Evolutionary conservation across 1,140 invertebrate species (phyloP), one percentile per base, ranked within the genome.

Genomic region (Metopolophium dirhodum): DNA sequence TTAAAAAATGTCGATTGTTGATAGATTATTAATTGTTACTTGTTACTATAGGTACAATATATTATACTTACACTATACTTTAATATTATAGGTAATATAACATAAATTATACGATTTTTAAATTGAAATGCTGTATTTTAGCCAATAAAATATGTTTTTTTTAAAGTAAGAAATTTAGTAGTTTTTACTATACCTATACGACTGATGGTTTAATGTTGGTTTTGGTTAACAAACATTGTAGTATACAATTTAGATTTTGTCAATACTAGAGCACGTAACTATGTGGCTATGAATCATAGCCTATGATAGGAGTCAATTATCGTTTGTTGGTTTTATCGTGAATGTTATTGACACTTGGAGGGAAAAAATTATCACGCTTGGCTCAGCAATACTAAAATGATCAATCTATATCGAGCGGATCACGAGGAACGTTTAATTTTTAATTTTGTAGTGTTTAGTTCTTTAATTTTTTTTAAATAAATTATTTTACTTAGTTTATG

Each of bases 391-490:
- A 22, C 41, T 1, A 47, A 82, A 82, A 91, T 82, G 61, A 82
- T 91, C 90, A 91, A 91, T 91, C 47, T 23, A n/a, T 54, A 82
- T 82, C 68, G 45, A 91, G 68, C 68, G 11, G 68, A 91, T 91
- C 90, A n/a, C n/a, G 45, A 35, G 45, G 90, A 91, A 49, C 51
- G 90, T 91, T 91, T 82, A 23, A 35, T 91, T 37, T 68, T 90
- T 41, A 35, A 45, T 61, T 90, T 61, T 11, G 26, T 30, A 26
- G n/a, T 30, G 7, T 49, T 54, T 41, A n/a, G 35, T 45, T 86
- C 11, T 14, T 26, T 41, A 30, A 0, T 26, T 23, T 83, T 35
- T 37, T 23, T 22, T 37, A 82, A 35, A 37, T 7, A 20, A 82
- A n/a, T 14, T 11, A 11, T 61, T 61, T 61, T 61, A 26, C 26